Evolutionary conservation across 2,797 vertebrate genomes (phyloP).

Genomic region (Emydoidea blandingii): DNA sequence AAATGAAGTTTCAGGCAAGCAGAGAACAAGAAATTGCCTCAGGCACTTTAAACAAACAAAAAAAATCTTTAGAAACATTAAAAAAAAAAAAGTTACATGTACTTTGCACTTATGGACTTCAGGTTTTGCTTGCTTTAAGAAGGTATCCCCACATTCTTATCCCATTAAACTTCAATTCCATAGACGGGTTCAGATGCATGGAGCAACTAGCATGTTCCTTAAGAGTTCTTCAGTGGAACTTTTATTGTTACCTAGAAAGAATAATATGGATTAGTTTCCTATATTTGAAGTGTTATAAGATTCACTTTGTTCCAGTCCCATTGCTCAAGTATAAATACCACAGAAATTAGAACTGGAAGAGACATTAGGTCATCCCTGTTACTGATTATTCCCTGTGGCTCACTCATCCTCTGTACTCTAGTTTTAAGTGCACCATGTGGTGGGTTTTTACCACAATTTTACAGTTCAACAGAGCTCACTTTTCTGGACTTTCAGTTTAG

Average conservation of each 20-base stretch:
- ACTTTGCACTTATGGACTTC: background rate
- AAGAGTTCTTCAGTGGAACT: slow-evolving; percentile 95
- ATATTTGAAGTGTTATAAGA: background rate
- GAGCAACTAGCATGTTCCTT: slow-evolving; percentile 29
- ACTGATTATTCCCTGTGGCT: background rate
- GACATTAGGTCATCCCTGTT: background rate
- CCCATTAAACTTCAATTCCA: background rate
- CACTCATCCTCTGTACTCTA: background rate
- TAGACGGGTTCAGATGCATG: rapidly evolving
- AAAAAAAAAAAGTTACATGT: background rate
- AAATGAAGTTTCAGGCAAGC: background rate
- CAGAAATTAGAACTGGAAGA: background rate
- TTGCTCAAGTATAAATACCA: background rate
- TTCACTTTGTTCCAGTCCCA: background rate
- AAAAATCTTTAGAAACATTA: background rate
- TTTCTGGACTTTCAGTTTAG: background rate
- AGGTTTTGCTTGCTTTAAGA: background rate
- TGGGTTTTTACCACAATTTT: background rate
- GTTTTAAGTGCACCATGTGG: background rate
- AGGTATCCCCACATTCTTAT: background rate
- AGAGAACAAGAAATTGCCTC: background rate
- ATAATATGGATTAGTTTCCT: background rate
- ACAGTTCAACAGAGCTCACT: background rate
- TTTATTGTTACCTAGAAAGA: slow-evolving; percentile 89
- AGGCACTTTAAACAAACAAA: background rate